These are phyloP conservation scores for Falco rusticolus DNA, from an alignment of 2,797 vertebrate genomes.

Conservation along the genomic window DNA sequence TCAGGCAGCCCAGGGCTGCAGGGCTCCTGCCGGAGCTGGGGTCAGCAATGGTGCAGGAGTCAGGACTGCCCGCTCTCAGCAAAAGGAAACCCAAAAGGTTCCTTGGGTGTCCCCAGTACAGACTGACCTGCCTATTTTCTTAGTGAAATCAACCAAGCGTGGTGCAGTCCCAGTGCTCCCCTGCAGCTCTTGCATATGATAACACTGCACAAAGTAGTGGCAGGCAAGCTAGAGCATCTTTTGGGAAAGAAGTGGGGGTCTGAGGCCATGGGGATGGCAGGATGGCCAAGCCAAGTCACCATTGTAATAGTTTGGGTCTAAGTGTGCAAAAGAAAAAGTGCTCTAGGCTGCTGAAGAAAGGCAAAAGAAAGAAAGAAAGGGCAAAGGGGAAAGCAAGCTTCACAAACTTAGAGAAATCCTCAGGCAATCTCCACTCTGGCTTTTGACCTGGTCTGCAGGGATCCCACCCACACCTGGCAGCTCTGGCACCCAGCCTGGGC, in stretches of 20 bases:
- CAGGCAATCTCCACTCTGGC: rapidly evolving
- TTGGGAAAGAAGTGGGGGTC: neutral
- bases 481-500: neutral
- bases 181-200: neutral
- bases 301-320: neutral
- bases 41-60: rapidly evolving
- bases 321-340: neutral
- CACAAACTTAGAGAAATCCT: neutral
- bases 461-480: neutral
- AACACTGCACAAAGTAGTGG: neutral
- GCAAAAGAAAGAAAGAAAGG: too few species aligned
- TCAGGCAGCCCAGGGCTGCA: rapidly evolving
- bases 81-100: neutral
- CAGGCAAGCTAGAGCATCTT: neutral
- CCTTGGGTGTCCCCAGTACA: neutral
- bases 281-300: neutral
- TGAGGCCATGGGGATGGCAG: neutral
- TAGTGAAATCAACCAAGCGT: neutral
- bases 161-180: rapidly evolving
- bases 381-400: neutral
- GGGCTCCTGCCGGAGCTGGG: neutral
- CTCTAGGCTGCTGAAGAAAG: neutral
- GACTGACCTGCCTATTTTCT: neutral
- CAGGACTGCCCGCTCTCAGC: neutral
- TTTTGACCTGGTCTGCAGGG: neutral